Evolutionary conservation across 2,888 invertebrate genomes (phyloP).

Genomic region (Podabrus alpinus): DNA sequence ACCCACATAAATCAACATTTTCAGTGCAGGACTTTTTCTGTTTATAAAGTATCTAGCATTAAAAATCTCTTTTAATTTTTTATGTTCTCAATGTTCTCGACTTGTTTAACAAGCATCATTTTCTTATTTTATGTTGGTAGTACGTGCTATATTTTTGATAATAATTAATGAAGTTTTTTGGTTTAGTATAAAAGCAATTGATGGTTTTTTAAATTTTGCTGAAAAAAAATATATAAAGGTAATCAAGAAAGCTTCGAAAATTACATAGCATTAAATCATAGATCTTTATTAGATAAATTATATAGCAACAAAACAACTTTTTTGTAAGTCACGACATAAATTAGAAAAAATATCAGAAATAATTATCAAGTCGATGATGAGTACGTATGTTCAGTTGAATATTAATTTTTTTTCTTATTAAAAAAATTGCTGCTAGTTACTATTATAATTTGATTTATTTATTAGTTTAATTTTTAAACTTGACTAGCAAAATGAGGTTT

Average conservation of each 20-base stretch:
- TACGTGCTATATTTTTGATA: background rate
- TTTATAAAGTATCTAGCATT: too few species aligned
- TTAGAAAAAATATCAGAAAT: background rate
- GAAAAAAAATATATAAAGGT: background rate
- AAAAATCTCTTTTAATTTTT: too few species aligned
- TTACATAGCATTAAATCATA: background rate
- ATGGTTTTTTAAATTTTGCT: background rate
- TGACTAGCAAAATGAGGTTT: background rate
- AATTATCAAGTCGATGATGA: background rate
- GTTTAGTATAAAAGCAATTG: background rate
- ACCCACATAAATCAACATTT: too few species aligned
- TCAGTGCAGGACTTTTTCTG: too few species aligned
- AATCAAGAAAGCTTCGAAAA: background rate
- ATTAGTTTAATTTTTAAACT: background rate
- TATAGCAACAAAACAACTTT: background rate
- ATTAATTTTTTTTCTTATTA: background rate
- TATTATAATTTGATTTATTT: background rate
- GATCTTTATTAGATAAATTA: conserved; percentile 3
- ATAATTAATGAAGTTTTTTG: background rate
- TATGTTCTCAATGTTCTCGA: too few species aligned
- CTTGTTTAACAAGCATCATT: background rate
- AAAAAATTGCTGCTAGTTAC: background rate
- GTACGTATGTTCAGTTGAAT: background rate
- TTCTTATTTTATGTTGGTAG: background rate
- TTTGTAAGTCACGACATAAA: conserved; percentile 1